Evolutionary conservation across 1,140 invertebrate genomes (phyloP).

Genomic region (Plectrocnemia conspersa): DNA sequence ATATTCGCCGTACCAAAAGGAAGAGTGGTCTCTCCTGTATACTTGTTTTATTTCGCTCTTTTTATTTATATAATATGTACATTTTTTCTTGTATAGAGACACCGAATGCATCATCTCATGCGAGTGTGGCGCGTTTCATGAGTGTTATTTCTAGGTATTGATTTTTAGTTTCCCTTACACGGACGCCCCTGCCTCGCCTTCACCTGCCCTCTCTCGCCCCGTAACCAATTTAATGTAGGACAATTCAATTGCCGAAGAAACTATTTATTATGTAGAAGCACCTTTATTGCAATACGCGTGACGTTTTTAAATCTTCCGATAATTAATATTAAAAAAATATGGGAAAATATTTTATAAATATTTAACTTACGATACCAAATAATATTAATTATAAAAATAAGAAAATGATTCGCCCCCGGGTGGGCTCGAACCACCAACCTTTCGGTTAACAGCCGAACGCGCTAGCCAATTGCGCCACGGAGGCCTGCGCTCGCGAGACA

Average conservation of each 20-base stretch:
- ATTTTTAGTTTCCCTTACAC: slow-evolving; percentile 24
- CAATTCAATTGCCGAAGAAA: slow-evolving; percentile 15
- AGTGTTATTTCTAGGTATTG: slow-evolving; percentile 26
- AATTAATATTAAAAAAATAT: slow-evolving; percentile 4
- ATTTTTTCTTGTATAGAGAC: too few species aligned
- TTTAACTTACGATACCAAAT: slow-evolving; percentile 2
- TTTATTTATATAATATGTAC: too few species aligned
- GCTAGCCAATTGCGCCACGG: slow-evolving; percentile 44
- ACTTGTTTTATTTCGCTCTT: too few species aligned
- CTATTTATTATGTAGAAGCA: not conserved
- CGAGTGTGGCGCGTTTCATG: slow-evolving; percentile 14
- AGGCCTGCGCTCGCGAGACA: slow-evolving; percentile 1
- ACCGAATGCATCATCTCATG: slow-evolving; percentile 17
- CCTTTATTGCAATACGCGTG: too few species aligned
- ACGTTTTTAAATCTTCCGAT: not conserved
- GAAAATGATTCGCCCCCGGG: slow-evolving; percentile 56
- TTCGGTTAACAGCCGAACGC: slow-evolving; percentile 77
- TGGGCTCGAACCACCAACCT: slow-evolving; percentile 70
- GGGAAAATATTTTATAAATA: slow-evolving; percentile 1
- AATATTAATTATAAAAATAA: slow-evolving; percentile 10
- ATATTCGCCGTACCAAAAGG: too few species aligned
- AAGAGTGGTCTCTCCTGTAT: too few species aligned
- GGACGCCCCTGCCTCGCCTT: slow-evolving; percentile 13
- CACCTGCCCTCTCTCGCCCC: slow-evolving; percentile 12
- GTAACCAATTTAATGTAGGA: slow-evolving; percentile 20